A percentile compares a stretch with the other conserved stretches of the same genome.
Conservation (phyloP, 2,113 vertebrate species). For the Hippocampus barbouri region DNA sequence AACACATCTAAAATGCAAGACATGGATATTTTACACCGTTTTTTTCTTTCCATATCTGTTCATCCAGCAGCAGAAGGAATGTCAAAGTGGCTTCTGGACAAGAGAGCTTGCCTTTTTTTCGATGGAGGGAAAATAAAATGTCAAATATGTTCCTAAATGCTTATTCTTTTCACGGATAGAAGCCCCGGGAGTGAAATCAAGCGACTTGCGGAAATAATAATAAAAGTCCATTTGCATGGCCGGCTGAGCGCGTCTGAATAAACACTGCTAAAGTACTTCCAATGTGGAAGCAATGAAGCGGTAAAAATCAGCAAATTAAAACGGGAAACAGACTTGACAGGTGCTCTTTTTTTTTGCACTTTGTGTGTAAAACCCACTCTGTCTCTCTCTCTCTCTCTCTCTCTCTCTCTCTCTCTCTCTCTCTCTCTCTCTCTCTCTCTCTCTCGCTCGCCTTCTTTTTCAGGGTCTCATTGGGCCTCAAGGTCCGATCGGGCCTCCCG, state of each 20-base stretch:
- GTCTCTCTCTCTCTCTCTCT: conserved; percentile 18
- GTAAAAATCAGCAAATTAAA: conserved; percentile 15
- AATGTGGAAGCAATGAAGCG: not conserved
- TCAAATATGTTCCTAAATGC: not conserved
- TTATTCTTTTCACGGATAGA: not conserved
- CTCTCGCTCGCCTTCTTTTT: conserved; percentile 43
- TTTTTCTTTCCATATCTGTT: too few species aligned
- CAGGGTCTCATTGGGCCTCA: conserved; percentile 96
- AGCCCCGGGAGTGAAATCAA: not conserved
- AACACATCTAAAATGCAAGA: too few species aligned
- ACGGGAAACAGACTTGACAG: conserved; percentile 1
- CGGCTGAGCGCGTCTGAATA: conserved; percentile 8
- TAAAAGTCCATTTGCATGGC: conserved; percentile 7
- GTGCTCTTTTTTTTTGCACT: not conserved
- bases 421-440: conserved; percentile 17
- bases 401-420: conserved; percentile 14
- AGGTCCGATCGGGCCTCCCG: conserved; percentile 95
- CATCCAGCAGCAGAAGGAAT: too few species aligned
- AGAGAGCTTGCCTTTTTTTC: not conserved
- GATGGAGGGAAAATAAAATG: not conserved
- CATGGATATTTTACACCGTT: not conserved
- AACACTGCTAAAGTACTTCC: conserved; percentile 3
- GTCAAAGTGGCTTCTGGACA: too few species aligned
- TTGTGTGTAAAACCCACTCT: conserved; percentile 5
- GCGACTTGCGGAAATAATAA: conserved; percentile 5